A percentile compares a stretch with the other conserved stretches of the same genome.
phyloP scores from a whole-genome alignment of 2,113 vertebrate genomes.

The Odocoileus virginianus region DNA sequence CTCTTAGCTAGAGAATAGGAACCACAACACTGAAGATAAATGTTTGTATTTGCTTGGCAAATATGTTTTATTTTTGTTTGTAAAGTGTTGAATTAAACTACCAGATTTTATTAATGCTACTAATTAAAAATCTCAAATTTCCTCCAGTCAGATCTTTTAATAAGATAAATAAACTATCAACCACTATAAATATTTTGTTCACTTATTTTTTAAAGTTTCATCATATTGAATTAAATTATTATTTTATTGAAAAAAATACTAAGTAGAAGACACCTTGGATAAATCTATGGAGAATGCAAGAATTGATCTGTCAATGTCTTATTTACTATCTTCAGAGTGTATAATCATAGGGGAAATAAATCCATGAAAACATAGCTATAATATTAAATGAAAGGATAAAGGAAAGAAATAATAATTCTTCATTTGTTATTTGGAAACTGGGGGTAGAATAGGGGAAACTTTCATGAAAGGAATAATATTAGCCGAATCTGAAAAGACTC shows the following conservation, averaged over 20 bases:
- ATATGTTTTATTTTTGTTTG: background rate
- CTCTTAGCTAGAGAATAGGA: background rate
- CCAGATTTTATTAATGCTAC: background rate
- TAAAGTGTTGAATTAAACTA: background rate
- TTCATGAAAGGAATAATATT: background rate
- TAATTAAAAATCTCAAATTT: background rate
- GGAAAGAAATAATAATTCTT: background rate
- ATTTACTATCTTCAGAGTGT: background rate
- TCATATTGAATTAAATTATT: background rate
- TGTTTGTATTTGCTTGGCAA: constrained; percentile 24
- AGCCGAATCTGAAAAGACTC: background rate
- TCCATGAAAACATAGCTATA: background rate
- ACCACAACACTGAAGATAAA: background rate
- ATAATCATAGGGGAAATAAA: background rate
- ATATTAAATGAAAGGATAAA: background rate
- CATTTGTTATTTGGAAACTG: background rate
- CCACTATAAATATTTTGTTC: background rate
- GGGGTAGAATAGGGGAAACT: background rate
- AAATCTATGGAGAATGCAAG: background rate
- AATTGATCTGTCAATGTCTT: background rate
- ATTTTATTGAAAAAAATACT: constrained; percentile 25
- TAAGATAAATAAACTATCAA: background rate
- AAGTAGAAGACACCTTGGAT: background rate
- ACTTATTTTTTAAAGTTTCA: background rate
- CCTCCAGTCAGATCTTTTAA: background rate